Base-by-base conservation (phyloP, 2,888 invertebrate genomes). In the Venustoraphidia nigricollis region DNA sequence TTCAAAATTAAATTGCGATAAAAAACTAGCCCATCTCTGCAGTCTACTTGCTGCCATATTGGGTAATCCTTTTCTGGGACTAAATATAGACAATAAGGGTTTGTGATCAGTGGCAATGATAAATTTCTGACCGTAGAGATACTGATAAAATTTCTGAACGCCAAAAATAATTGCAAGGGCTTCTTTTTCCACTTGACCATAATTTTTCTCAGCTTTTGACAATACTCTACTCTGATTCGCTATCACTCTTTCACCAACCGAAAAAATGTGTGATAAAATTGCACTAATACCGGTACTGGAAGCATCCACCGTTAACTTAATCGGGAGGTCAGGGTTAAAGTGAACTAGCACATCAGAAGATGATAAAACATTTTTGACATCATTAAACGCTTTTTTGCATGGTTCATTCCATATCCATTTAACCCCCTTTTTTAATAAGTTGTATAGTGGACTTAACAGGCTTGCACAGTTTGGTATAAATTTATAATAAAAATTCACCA, bases 1-100 rank as follows among this genome's bases (percentile, higher is more conserved):
- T 2, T 52, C 49, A 47, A 51, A 54, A 36, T 51, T 41, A 45
- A 54, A 55, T 11, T 44, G 53, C 2, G 54, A 53, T 10, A 55
- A 49, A 1, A 36, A 41, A 27, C 54, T 17, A 0, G 51, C 52
- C n/a, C 50, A 51, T 9, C 53, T 50, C 41, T 55, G 53, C 8
- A 53, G 38, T 36, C 50, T 39, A 34, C 49, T 53, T 1, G 44
- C 46, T 5, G 47, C 14, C 44, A 34, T 47, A 9, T 2, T 8
- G 8, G 42, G 36, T 9, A 46, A 10, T 8, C 36, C 42, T 34
- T 34, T 27, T 17, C 35, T 14, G 11, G 35, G 35, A 3, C 42
- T 36, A 13, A 44, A 46, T n/a, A 47, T 47, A 3, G 35, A n/a
- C 8, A 42, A 6, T 17, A 48, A 36, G 2, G 46, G 45, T 36